Evolutionary conservation across 2,888 invertebrate genomes (phyloP).

Genomic region (Drosophila koepferae): DNA sequence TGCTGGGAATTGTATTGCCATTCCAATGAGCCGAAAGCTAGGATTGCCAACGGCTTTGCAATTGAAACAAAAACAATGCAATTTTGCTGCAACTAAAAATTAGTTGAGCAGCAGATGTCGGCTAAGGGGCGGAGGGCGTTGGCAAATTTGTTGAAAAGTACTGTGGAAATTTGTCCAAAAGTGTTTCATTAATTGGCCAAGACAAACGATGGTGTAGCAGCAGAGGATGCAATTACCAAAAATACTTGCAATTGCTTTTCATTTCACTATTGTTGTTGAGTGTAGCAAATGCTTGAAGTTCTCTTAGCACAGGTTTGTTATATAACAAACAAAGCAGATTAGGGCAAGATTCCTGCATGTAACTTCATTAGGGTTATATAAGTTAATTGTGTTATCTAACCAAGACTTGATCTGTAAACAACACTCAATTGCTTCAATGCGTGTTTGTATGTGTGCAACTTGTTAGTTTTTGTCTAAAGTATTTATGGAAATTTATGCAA

Average conservation of each 20-base stretch:
- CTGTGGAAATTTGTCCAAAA: slow-evolving; percentile 54
- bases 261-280: not conserved
- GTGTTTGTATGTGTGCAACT: not conserved
- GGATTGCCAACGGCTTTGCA: slow-evolving; percentile 5
- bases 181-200: slow-evolving; percentile 65
- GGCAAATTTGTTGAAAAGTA: slow-evolving; percentile 58
- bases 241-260: not conserved
- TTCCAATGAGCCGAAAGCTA: slow-evolving; percentile 1
- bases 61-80: slow-evolving; percentile 67
- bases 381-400: not conserved
- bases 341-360: not conserved
- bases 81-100: slow-evolving; percentile 64
- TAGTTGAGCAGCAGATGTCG: slow-evolving; percentile 40
- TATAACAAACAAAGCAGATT: slow-evolving; percentile 2
- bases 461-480: not conserved
- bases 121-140: not conserved
- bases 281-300: slow-evolving; percentile 3
- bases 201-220: slow-evolving; percentile 13
- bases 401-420: not conserved
- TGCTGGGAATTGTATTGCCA: slow-evolving; percentile 59
- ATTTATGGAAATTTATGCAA: not conserved
- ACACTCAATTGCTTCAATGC: not conserved
- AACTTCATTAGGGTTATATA: slow-evolving; percentile 2
- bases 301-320: slow-evolving; percentile 1
- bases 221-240: not conserved